Evolutionary conservation across 2,797 vertebrate genomes (phyloP), one percentile per base, ranked within the genome.

Genomic region (Gymnocypris eckloni): DNA sequence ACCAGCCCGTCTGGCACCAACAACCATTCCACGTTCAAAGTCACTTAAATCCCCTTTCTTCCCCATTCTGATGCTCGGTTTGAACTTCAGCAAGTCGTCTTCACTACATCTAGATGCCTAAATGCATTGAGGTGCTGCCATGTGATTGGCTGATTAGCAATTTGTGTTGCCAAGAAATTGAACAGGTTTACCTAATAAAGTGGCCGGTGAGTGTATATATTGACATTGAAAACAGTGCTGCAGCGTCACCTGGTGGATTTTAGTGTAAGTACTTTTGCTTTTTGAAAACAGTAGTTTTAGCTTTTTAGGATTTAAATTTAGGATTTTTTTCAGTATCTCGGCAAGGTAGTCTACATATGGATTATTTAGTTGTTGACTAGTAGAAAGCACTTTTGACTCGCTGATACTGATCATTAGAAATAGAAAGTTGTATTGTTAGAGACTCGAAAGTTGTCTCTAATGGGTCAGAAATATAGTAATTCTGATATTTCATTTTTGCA

Each of bases 211-310:
- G 33, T 33, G 33, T 33, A 41, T 41, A 9, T 8, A 9, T 50
- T 39, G 2, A 45, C 41, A 54, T 37, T 3, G 9, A 77, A 39
- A 20, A 48, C 59, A 79, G 41, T 25, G 59, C 78, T 13, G 41
- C 59, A 79, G 41, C 41, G 2, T 41, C 78, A 48, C 78, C 59
- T 48, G n/a, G n/a, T 66, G 78, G 50, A 56, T 43, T 66, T 33
- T 11, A 11, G n/a, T 64, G 0, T 11, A 64, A 33, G 25, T 9
- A 12, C 2, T 8, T 22, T n/a, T 33, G 18, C 6, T 50, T 79
- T 79, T 18, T 28, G 15, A 50, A 71, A 72, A 15, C 22, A 39
- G 9, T 69, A 39, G 1, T 22, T 41, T 12, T 71, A n/a, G 5
- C 39, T 8, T 72, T 45, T 25, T 72, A 25, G 12, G 7, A 77